phyloP scores from a whole-genome alignment of 1,140 invertebrate species.

The Bombus waltoni region DNA sequence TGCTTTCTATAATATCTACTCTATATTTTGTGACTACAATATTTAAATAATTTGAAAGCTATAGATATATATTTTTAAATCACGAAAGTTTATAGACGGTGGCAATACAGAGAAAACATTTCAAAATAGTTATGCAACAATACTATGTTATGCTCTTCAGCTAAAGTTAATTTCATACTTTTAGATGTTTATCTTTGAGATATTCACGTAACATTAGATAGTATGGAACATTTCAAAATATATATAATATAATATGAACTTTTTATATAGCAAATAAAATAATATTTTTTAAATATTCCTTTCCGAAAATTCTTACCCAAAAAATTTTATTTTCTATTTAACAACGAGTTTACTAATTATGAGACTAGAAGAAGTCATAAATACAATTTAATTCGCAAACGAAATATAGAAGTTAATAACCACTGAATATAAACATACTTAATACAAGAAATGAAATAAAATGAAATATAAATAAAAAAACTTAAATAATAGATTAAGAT shows the following conservation, averaged over 20 bases:
- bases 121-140: slow-evolving; percentile 15
- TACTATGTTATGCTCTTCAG: background rate
- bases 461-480: background rate
- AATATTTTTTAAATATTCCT: no score
- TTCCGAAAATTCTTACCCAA: no score
- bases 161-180: slow-evolving; percentile 18
- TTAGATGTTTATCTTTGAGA: slow-evolving; percentile 14
- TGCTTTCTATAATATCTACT: background rate
- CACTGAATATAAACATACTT: background rate
- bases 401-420: background rate
- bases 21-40: background rate
- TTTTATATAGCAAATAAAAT: background rate
- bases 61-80: background rate
- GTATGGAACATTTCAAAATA: background rate
- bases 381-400: background rate
- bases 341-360: background rate
- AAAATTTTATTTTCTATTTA: background rate
- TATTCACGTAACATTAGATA: background rate
- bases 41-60: background rate
- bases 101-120: background rate
- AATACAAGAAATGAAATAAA: background rate
- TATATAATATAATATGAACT: background rate
- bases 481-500: background rate
- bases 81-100: background rate
- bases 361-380: background rate